Conservation (phyloP, 1,140 invertebrate species). For the Augochlora pura region DNA sequence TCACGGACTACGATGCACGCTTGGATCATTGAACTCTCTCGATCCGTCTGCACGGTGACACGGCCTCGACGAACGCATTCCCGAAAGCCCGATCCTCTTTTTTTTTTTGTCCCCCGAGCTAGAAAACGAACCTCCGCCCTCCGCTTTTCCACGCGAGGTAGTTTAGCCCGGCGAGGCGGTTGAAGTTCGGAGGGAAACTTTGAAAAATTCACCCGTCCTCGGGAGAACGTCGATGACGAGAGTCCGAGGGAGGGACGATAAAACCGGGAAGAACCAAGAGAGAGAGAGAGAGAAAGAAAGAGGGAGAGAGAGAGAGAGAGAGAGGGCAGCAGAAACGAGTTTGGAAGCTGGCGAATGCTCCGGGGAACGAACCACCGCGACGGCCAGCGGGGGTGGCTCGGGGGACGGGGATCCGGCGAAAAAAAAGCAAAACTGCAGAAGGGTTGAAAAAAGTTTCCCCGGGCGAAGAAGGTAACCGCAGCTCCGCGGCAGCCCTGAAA, state of each 20-base stretch:
- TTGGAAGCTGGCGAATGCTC: neutral
- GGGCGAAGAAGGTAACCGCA: neutral
- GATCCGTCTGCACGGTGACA: conserved; percentile 8
- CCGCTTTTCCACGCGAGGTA: neutral
- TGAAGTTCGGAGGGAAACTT: neutral
- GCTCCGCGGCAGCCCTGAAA: conserved; percentile 10
- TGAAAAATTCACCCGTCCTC: conserved; percentile 20
- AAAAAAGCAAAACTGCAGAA: neutral
- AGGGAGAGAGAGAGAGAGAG: neutral
- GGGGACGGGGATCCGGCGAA: neutral
- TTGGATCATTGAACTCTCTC: conserved; percentile 41
- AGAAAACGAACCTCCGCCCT: neutral
- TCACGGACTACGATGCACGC: conserved; percentile 7
- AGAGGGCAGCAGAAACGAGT: neutral
- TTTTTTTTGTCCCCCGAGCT: neutral
- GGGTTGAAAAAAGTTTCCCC: neutral
- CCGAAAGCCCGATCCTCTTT: neutral
- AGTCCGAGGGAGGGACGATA: neutral
- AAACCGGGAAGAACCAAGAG: neutral
- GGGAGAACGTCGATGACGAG: neutral
- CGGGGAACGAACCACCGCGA: neutral
- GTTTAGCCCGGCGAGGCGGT: neutral
- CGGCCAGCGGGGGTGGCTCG: neutral
- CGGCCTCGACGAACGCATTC: conserved; percentile 29
- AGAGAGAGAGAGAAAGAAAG: neutral